phyloP scores from a whole-genome alignment of 2,888 invertebrate species.

The Drosophila basisetae region DNA sequence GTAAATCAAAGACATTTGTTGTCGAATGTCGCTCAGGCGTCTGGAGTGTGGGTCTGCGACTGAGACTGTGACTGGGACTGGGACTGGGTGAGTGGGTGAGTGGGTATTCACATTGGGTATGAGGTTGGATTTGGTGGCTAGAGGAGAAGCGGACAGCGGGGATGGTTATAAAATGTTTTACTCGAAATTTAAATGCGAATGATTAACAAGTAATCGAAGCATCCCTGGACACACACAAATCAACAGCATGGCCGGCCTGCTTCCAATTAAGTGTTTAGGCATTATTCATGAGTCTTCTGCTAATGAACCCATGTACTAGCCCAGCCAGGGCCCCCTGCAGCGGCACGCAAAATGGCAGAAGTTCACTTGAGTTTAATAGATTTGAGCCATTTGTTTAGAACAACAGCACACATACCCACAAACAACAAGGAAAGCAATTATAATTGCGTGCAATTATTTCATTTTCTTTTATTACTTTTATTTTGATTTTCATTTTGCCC shows the following conservation, averaged over 20 bases:
- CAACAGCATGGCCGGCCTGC: not conserved
- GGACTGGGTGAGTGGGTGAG: not conserved
- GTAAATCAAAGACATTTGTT: slow-evolving; percentile 73
- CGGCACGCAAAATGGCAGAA: slow-evolving; percentile 22
- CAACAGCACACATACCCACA: slow-evolving; percentile 12
- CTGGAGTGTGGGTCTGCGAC: not conserved
- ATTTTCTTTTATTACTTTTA: not conserved
- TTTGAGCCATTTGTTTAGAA: slow-evolving; percentile 44
- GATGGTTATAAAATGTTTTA: slow-evolving; percentile 31
- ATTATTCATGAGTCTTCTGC: slow-evolving; percentile 45
- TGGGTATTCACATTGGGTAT: slow-evolving; percentile 16
- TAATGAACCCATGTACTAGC: slow-evolving; percentile 31
- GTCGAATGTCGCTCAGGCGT: slow-evolving; percentile 35
- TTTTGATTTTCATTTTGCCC: not conserved
- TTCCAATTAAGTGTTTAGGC: slow-evolving; percentile 43
- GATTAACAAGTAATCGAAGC: slow-evolving; percentile 68
- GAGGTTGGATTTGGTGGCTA: not conserved
- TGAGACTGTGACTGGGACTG: not conserved
- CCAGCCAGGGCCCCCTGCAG: not conserved
- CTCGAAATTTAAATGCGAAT: slow-evolving; percentile 54
- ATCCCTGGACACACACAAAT: slow-evolving; percentile 14
- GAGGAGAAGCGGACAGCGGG: not conserved
- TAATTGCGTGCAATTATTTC: not conserved
- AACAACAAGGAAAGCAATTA: slow-evolving; percentile 1
- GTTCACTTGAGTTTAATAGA: slow-evolving; percentile 52